A percentile compares a stretch with the other conserved stretches of the same genome.
These are phyloP conservation scores for Sarcophilus harrisii DNA, from an alignment of 2,797 vertebrate species.

Conservation along the genomic window DNA sequence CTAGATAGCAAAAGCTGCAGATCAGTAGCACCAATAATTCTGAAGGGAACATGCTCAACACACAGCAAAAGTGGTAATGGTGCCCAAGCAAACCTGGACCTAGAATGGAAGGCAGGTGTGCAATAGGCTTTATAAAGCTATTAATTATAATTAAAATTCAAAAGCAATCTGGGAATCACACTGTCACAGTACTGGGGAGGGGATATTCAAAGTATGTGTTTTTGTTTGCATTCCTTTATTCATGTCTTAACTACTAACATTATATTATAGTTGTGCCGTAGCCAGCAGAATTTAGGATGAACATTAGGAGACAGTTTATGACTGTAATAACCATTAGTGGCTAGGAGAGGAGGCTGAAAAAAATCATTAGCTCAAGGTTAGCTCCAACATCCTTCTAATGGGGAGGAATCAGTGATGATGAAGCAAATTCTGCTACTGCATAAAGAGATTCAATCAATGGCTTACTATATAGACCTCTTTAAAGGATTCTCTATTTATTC, in stretches of 20 bases:
- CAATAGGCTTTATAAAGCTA: slow-evolving; percentile 47
- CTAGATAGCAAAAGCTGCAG: slow-evolving; percentile 44
- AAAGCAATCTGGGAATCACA: slow-evolving; percentile 38
- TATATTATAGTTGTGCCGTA: neutral
- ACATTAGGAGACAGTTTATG: neutral
- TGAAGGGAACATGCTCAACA: slow-evolving; percentile 35
- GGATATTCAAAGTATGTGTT: slow-evolving; percentile 15
- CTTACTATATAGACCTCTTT: neutral
- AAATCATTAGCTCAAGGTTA: neutral
- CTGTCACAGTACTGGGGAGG: neutral
- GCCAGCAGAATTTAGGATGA: neutral
- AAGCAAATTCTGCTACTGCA: neutral
- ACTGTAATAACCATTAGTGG: neutral
- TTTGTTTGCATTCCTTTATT: slow-evolving; percentile 21
- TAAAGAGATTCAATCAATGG: slow-evolving; percentile 22
- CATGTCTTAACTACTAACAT: neutral
- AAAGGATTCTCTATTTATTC: neutral
- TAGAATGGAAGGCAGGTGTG: slow-evolving; percentile 47
- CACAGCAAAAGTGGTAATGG: slow-evolving; percentile 32
- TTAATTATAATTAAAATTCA: slow-evolving; percentile 54
- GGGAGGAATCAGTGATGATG: neutral
- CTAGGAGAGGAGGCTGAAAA: slow-evolving; percentile 25
- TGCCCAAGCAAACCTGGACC: slow-evolving; percentile 33
- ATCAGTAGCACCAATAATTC: slow-evolving; percentile 59
- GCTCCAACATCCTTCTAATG: slow-evolving; percentile 38